These are phyloP conservation scores for Sebastes itinus DNA, from an alignment of 2,797 vertebrate species.

Conservation along the genomic window DNA sequence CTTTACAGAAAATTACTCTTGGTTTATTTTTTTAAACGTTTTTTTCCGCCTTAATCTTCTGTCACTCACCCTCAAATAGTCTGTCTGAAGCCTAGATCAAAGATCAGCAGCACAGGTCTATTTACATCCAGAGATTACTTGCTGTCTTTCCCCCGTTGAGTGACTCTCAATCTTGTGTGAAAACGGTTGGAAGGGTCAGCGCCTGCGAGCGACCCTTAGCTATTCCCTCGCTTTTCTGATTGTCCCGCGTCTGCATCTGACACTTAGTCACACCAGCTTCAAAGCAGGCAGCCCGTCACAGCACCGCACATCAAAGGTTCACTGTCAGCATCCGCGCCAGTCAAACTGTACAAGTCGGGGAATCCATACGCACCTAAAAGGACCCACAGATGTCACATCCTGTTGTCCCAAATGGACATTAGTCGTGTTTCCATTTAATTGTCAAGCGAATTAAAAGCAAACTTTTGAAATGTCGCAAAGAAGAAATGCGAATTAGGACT, in stretches of 20 bases:
- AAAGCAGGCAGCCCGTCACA: slow-evolving; percentile 44
- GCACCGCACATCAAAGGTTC: slow-evolving; percentile 49
- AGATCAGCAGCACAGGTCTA: slow-evolving; percentile 16
- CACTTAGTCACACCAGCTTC: slow-evolving; percentile 44
- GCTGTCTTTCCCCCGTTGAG: slow-evolving; percentile 41
- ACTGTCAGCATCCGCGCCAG: neutral
- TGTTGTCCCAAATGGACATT: neutral
- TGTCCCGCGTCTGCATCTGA: slow-evolving; percentile 23
- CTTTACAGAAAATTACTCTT: neutral
- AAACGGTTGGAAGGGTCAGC: slow-evolving; percentile 64
- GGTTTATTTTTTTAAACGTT: neutral
- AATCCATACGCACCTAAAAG: neutral
- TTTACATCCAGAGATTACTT: neutral
- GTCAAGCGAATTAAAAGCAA: neutral
- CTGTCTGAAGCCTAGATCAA: slow-evolving; percentile 29
- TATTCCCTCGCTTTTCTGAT: slow-evolving; percentile 6
- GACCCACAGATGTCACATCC: neutral
- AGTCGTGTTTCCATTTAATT: neutral
- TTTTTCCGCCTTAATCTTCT: neutral
- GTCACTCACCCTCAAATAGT: neutral
- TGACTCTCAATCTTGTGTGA: slow-evolving; percentile 61
- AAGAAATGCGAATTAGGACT: neutral
- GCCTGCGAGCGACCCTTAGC: slow-evolving; percentile 42
- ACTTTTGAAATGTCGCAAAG: neutral
- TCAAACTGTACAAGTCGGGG: neutral